phyloP scores from a whole-genome alignment of 1,140 invertebrate genomes.

The Drosophila melanica region DNA sequence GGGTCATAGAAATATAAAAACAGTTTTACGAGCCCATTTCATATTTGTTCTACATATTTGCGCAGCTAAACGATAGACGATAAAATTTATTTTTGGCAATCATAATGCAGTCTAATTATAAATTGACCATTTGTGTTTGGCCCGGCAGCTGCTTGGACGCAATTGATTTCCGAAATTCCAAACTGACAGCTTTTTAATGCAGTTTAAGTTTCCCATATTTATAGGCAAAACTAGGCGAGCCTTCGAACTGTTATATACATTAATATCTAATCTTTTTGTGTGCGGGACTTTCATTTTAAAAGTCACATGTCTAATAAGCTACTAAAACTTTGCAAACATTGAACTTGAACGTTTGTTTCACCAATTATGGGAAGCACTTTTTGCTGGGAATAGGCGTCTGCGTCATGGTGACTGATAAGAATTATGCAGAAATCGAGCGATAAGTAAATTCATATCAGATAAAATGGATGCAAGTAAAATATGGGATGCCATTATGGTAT shows the following conservation, averaged over 20 bases:
- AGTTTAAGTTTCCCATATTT: not conserved
- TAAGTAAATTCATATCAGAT: no score
- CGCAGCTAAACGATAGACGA: slow-evolving; percentile 11
- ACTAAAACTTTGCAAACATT: slow-evolving; percentile 9
- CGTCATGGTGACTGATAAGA: slow-evolving; percentile 14
- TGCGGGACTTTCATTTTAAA: slow-evolving; percentile 9
- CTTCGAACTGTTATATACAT: not conserved
- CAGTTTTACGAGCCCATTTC: slow-evolving; percentile 18
- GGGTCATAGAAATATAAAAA: slow-evolving; percentile 9
- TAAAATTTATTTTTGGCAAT: slow-evolving; percentile 38
- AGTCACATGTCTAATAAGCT: slow-evolving; percentile 23
- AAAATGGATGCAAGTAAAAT: no score
- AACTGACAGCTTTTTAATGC: slow-evolving; percentile 21
- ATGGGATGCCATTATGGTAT: no score
- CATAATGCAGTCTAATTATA: slow-evolving; percentile 34
- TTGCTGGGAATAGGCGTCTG: slow-evolving; percentile 14
- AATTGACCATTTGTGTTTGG: slow-evolving; percentile 3
- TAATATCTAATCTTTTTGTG: slow-evolving; percentile 27
- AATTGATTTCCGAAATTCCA: not conserved
- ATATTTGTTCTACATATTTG: not conserved
- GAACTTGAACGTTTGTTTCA: slow-evolving; percentile 12
- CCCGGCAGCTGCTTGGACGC: slow-evolving; percentile 1
- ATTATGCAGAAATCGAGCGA: not conserved
- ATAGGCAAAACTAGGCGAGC: not conserved
- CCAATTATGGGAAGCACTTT: slow-evolving; percentile 5